Conservation (phyloP, 2,888 invertebrate species). For the Agrochola lychnidis region DNA sequence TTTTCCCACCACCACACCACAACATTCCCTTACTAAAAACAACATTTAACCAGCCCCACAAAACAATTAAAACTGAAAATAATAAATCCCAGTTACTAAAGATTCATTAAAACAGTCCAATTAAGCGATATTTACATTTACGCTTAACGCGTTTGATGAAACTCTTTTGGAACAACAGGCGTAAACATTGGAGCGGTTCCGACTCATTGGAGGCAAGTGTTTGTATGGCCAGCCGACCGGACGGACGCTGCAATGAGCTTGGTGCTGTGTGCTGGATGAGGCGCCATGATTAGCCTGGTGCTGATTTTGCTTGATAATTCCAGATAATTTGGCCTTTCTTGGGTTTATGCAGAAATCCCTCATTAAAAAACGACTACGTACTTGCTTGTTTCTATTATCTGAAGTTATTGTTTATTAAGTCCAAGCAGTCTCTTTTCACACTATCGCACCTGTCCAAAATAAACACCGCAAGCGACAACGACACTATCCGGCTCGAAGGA, state of each 20-base stretch:
- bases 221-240: conserved; percentile 52
- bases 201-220: conserved; percentile 62
- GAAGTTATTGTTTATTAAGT: not conserved
- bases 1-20: not conserved
- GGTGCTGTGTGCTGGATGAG: conserved; percentile 33
- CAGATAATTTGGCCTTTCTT: not conserved
- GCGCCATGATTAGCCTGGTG: conserved; percentile 26
- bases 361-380: too few relatives aligned
- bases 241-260: conserved; percentile 33
- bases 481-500: conserved; percentile 20
- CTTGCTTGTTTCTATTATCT: not conserved
- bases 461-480: not conserved
- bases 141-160: conserved; percentile 66
- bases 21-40: conserved; percentile 18
- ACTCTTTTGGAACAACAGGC: conserved; percentile 64
- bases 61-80: conserved; percentile 62
- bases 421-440: not conserved
- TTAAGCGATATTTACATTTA: conserved; percentile 68
- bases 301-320: not conserved
- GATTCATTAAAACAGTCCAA: conserved; percentile 67
- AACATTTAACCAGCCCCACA: conserved; percentile 38
- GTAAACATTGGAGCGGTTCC: conserved; percentile 62
- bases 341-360: too few relatives aligned
- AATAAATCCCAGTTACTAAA: conserved; percentile 61
- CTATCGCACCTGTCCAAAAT: not conserved